Conservation (phyloP, 2,797 vertebrate genomes). For the Thamnophis elegans region DNA sequence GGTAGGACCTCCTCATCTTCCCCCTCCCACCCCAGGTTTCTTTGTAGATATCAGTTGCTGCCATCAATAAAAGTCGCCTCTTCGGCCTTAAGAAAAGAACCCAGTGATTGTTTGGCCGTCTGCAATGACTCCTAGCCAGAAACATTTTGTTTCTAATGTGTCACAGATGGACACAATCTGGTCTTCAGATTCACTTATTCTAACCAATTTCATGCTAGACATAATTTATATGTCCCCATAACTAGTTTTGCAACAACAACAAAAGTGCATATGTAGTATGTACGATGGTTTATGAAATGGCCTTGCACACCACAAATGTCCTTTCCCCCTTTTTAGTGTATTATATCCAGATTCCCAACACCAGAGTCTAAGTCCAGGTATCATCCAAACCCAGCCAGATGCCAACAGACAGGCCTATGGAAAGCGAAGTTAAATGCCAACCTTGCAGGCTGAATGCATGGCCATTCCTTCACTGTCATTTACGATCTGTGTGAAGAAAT, state of each 20-base stretch:
- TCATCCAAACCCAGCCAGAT: neutral
- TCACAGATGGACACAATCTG: neutral
- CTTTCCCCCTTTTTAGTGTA: neutral
- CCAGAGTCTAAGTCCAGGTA: neutral
- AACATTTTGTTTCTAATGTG: slow-evolving; percentile 1
- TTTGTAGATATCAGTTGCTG: neutral
- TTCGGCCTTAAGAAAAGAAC: neutral
- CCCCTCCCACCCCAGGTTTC: neutral
- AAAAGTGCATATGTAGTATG: neutral
- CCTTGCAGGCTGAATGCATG: neutral
- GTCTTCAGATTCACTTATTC: neutral
- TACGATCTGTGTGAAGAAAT: neutral
- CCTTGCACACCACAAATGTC: neutral
- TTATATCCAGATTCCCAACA: neutral
- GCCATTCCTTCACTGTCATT: neutral
- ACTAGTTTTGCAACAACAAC: neutral
- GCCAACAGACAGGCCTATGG: neutral
- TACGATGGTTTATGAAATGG: neutral
- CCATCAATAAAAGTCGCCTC: neutral
- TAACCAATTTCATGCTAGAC: neutral
- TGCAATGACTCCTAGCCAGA: neutral
- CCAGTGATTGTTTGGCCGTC: neutral
- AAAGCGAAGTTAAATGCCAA: neutral
- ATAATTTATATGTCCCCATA: neutral
- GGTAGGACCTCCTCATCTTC: neutral